phyloP scores from a whole-genome alignment of 2,113 vertebrate species.

The Onychostoma macrolepis region DNA sequence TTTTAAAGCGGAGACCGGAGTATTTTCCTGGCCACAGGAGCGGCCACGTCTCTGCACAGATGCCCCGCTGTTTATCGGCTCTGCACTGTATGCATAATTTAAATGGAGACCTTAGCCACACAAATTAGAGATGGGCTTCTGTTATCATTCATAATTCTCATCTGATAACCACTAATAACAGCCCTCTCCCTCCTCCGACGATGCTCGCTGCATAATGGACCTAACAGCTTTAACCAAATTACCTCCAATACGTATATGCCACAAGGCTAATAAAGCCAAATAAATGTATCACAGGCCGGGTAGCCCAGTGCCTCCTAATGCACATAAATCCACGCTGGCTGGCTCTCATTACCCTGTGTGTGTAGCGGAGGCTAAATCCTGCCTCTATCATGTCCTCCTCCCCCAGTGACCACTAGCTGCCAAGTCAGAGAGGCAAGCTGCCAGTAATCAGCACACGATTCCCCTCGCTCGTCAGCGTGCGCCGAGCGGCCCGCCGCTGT shows the following conservation, averaged over 20 bases:
- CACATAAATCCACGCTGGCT: constrained; percentile 57
- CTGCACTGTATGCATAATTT: constrained; percentile 53
- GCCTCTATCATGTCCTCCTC: constrained; percentile 60
- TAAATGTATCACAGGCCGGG: constrained; percentile 71
- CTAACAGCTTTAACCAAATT: constrained; percentile 79
- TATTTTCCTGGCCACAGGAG: constrained; percentile 46
- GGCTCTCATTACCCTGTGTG: constrained; percentile 57
- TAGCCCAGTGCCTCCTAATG: constrained; percentile 54
- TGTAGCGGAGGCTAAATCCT: constrained; percentile 57
- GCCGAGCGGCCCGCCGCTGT: constrained; percentile 64
- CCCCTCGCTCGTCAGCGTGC: constrained; percentile 73
- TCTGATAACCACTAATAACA: constrained; percentile 58
- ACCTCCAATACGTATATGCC: constrained; percentile 77
- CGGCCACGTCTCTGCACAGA: constrained; percentile 38
- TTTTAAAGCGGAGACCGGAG: neutral
- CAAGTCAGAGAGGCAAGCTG: constrained; percentile 78
- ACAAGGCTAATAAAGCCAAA: constrained; percentile 75
- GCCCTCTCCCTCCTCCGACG: constrained; percentile 69
- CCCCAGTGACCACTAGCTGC: constrained; percentile 71
- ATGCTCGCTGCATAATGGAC: constrained; percentile 78
- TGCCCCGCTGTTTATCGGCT: constrained; percentile 50
- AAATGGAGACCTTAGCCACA: constrained; percentile 51
- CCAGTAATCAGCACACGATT: constrained; percentile 76
- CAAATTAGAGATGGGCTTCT: constrained; percentile 41
- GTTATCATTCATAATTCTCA: constrained; percentile 57